Evolutionary conservation across 2,888 invertebrate species (phyloP).

Genomic region (Trisateles emortualis): DNA sequence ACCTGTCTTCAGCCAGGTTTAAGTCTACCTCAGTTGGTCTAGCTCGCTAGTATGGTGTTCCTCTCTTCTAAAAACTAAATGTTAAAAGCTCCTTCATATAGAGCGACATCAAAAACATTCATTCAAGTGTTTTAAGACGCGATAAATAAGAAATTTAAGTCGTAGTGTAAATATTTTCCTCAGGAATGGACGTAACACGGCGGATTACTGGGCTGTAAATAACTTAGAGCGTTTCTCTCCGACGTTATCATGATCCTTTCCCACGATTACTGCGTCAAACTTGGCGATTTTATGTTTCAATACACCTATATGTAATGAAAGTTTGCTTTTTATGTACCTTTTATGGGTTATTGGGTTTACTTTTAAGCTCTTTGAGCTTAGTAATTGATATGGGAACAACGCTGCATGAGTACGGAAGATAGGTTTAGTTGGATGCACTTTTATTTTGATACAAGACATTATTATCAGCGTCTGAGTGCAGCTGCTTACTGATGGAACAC

Average conservation of each 20-base stretch:
- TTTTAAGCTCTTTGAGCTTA: neutral
- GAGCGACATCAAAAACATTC: neutral
- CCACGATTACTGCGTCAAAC: slow-evolving; percentile 26
- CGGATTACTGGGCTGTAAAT: slow-evolving; percentile 49
- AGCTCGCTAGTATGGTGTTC: too few species aligned
- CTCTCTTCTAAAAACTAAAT: neutral
- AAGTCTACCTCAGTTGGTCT: too few species aligned
- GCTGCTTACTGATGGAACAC: too few species aligned
- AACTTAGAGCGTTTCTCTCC: slow-evolving; percentile 27
- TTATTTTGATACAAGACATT: too few species aligned
- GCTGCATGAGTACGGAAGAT: too few species aligned
- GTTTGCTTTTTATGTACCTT: slow-evolving; percentile 6
- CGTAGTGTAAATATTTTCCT: slow-evolving; percentile 45
- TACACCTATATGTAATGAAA: slow-evolving; percentile 16
- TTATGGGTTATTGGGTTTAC: slow-evolving; percentile 6
- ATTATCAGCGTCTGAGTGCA: too few species aligned
- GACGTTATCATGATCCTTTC: slow-evolving; percentile 20
- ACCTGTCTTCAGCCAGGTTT: too few species aligned
- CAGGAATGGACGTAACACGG: slow-evolving; percentile 21
- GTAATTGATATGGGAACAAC: slow-evolving; percentile 4
- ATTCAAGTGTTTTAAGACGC: slow-evolving; percentile 24
- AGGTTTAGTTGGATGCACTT: too few species aligned
- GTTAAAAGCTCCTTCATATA: neutral
- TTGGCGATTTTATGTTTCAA: slow-evolving; percentile 28
- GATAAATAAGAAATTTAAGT: slow-evolving; percentile 49